These are phyloP conservation scores for Podocnemis expansa DNA, from an alignment of 2,113 vertebrate species.

Conservation along the genomic window DNA sequence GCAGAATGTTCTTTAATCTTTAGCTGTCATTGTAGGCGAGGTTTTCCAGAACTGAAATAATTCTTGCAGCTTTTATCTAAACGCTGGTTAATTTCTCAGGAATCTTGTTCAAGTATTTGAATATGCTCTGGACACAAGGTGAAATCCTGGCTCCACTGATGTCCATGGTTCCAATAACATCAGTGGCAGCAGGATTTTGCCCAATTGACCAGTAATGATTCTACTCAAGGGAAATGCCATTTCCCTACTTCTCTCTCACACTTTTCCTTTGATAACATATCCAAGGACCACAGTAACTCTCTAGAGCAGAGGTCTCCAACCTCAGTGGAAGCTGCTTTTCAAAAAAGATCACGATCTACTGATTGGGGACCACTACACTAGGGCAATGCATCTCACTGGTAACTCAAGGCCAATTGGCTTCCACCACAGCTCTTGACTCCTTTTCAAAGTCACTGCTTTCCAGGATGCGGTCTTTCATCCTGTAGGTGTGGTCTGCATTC, in stretches of 20 bases:
- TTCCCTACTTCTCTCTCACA: not conserved
- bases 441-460: not conserved
- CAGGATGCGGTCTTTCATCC: not conserved
- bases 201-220: not conserved
- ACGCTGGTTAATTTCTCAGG: not conserved
- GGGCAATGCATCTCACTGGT: not conserved
- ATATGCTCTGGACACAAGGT: not conserved
- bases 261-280: not conserved
- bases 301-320: too few relatives aligned
- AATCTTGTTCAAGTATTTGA: not conserved
- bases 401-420: not conserved
- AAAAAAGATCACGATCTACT: too few relatives aligned
- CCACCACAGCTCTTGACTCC: not conserved
- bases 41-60: not conserved
- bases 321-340: too few relatives aligned
- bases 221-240: not conserved
- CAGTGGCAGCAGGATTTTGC: too few relatives aligned
- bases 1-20: not conserved
- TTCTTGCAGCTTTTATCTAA: not conserved
- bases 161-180: too few relatives aligned
- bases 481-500: not conserved
- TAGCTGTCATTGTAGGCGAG: not conserved
- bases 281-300: too few relatives aligned
- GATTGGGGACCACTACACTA: too few relatives aligned
- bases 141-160: too few relatives aligned